Evolutionary conservation across 2,888 invertebrate species (phyloP), one percentile per base, ranked within the genome.

Genomic region (Diabrotica balteata): DNA sequence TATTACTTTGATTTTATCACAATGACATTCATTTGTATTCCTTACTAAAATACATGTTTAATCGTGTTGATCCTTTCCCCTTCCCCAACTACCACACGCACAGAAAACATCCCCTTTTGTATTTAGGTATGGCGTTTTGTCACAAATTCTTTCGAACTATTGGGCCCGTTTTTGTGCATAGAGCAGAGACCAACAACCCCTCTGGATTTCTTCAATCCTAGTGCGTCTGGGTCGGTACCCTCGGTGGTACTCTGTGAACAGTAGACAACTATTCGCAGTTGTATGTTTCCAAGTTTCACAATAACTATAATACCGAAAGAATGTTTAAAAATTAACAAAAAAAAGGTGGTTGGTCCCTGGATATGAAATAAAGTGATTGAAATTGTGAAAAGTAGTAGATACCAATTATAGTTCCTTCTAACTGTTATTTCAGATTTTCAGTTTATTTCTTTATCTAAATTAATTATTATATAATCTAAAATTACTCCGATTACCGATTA

Each of bases 111-210:
- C 57, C 52, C 58, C 64, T 42, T 51, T 51, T 59, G 32, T 59
- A 64, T 64, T 58, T 47, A 52, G 50, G 22, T 22, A 45, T 45
- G 47, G 45, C 50, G 43, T 47, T 47, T 47, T 67, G 67, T 67
- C 67, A 67, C 62, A 67, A 67, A 67, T 67, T 67, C 67, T 58
- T 62, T 57, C 52, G 42, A 67, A 67, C 67, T 51, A 62, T 57
- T 62, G 49, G 53, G 62, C 59, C 45, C 49, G 45, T 67, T 67
- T 67, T 58, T 58, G 44, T 55, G n/a, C 22, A 46, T 11, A 45
- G 52, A 67, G 47, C 67, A 53, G 58, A 32, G 3, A 32, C 4
- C 32, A 32, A 32, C 32, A 32, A 32, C 32, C 32, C 61, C 61
- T 59, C 62, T 54, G 11, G 7, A 44, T 51, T 46, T 54, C 42